A percentile compares a stretch with the other conserved stretches of the same genome.
These are phyloP conservation scores for Plagodis pulveraria DNA, from an alignment of 2,888 invertebrate genomes.

Conservation along the genomic window DNA sequence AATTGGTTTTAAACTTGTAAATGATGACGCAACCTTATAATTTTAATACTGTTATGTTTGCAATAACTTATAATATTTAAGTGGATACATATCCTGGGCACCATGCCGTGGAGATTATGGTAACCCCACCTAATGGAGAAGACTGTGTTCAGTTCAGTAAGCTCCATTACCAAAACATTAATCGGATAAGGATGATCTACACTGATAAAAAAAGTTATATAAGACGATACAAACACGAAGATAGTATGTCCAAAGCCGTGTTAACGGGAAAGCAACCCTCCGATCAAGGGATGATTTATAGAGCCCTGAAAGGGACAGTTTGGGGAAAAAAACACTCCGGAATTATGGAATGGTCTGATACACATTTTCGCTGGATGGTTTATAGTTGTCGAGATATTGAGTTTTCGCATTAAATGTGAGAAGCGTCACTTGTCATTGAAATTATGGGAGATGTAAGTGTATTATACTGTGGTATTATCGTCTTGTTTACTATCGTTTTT, in stretches of 20 bases:
- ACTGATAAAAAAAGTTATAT: conserved; percentile 37
- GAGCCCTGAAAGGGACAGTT: conserved; percentile 46
- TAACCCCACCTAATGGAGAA: too few relatives aligned
- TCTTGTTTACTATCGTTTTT: background rate
- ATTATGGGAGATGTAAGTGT: conserved; percentile 17
- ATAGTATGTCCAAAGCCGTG: conserved; percentile 50
- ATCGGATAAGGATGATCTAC: conserved; percentile 26
- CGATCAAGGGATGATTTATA: conserved; percentile 55
- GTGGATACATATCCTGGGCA: too few relatives aligned
- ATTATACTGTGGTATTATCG: conserved; percentile 15
- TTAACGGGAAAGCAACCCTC: conserved; percentile 49
- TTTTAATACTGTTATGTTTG: too few relatives aligned
- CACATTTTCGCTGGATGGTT: conserved; percentile 45
- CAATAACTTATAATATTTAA: too few relatives aligned
- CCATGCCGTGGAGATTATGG: too few relatives aligned
- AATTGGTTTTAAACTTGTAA: too few relatives aligned
- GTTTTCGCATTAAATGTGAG: conserved; percentile 21
- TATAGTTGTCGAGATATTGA: conserved; percentile 31
- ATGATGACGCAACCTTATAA: too few relatives aligned
- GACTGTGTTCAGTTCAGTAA: too few relatives aligned
- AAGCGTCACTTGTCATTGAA: conserved; percentile 22
- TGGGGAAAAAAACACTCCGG: conserved; percentile 48
- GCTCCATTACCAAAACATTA: conserved; percentile 5
- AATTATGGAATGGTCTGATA: conserved; percentile 43
- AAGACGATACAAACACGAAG: conserved; percentile 29